Base-by-base conservation (phyloP, 2,113 vertebrate species). In the Xenotilapia leptura region DNA sequence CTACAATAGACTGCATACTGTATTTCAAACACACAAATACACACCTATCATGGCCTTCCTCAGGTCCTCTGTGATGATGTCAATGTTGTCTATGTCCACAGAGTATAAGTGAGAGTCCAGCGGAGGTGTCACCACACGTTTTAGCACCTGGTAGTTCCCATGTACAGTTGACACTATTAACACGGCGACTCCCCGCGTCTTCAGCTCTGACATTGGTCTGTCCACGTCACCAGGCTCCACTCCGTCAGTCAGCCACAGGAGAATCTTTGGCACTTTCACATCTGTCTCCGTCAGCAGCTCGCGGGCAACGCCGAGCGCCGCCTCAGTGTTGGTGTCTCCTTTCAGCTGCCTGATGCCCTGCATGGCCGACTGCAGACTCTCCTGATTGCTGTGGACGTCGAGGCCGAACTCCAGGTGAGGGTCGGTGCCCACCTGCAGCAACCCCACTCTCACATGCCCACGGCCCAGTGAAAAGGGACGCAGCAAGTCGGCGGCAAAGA, bases 171-270 rank as follows among this genome's bases (percentile, higher is more conserved):
- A 98, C 56, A 98, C 93, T 0, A 97, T 97, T 94, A 98, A 96
- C 68, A 98, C 92, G 0, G 96, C 96, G 2, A 98, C 97, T 0
- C 98, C 98, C 81, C 85, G 91, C 19, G 95, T 96, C 86, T 97
- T 98, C 60, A 99, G 96, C 40, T 95, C 94, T 65, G 91, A 95
- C 97, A 97, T 97, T 9, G 96, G 96, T 86, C 92, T 77, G 0
- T 97, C 97, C 87, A 98, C 94, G 3, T 97, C 94, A 12, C 98
- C 98, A 0, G 96, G 97, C 90, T 97, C 96, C 86, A 96, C 97
- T 0, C 98, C 98, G 0, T 99, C 98, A 0, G 98, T 98, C 91
- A 99, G 94, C 98, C 98, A 99, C 55, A 99, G 94, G 91, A 99
- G 89, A 2, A 98, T 95, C 91, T 97, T 98, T 83, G 97, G 97